phyloP scores from a whole-genome alignment of 2,888 invertebrate species.

The Agrochola litura region DNA sequence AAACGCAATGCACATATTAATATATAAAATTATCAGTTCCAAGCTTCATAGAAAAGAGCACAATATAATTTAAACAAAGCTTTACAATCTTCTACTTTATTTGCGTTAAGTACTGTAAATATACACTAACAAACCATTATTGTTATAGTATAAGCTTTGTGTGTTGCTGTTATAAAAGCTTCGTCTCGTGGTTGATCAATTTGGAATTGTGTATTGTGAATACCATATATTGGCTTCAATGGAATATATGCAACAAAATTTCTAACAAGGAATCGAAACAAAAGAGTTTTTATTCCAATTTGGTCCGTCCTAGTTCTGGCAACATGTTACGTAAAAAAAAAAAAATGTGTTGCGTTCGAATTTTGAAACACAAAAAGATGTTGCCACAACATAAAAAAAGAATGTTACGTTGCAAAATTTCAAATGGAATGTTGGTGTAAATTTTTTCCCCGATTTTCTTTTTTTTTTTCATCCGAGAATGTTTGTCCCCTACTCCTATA shows the following conservation, averaged over 20 bases:
- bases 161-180: slow-evolving; percentile 83
- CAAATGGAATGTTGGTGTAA: slow-evolving; percentile 94
- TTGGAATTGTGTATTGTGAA: slow-evolving; percentile 87
- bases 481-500: slow-evolving; percentile 88
- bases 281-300: slow-evolving; percentile 83
- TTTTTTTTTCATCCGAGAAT: slow-evolving; percentile 88
- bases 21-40: slow-evolving; percentile 15
- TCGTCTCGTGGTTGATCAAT: slow-evolving; percentile 86
- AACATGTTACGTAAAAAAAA: slow-evolving; percentile 72
- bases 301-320: slow-evolving; percentile 86
- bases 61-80: slow-evolving; percentile 57
- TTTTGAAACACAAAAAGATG: slow-evolving; percentile 71
- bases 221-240: slow-evolving; percentile 85
- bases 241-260: slow-evolving; percentile 59
- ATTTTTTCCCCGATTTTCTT: slow-evolving; percentile 81
- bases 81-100: slow-evolving; percentile 70
- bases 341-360: slow-evolving; percentile 49
- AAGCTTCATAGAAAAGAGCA: slow-evolving; percentile 60
- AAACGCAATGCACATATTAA: slow-evolving; percentile 29
- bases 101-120: slow-evolving; percentile 78
- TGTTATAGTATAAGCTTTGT: slow-evolving; percentile 81
- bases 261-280: slow-evolving; percentile 63
- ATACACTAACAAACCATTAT: slow-evolving; percentile 90
- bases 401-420: slow-evolving; percentile 82
- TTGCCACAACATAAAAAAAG: slow-evolving; percentile 82